phyloP scores from a whole-genome alignment of 2,797 vertebrate species.

The Oceanodroma leucorhoa region DNA sequence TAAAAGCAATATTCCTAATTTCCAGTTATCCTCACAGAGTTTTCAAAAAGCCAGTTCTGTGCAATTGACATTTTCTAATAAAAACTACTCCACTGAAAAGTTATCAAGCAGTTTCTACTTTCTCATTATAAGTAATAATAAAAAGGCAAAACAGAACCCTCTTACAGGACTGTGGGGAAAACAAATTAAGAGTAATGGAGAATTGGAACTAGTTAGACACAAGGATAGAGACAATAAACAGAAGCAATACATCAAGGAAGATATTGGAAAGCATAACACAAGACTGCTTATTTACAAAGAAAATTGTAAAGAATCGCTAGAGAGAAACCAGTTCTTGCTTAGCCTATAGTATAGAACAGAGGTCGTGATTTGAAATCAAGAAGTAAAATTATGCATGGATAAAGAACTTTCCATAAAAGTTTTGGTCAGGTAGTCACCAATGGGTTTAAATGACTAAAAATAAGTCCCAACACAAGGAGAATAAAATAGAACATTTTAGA shows the following conservation, averaged over 20 bases:
- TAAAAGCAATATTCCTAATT: slow-evolving; percentile 8
- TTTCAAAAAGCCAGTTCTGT: background rate
- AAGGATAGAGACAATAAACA: background rate
- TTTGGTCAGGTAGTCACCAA: background rate
- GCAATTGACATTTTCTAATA: background rate
- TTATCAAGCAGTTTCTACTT: background rate
- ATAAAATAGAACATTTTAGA: background rate
- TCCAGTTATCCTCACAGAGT: background rate
- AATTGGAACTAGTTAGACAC: background rate
- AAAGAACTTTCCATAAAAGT: background rate
- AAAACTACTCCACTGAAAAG: background rate
- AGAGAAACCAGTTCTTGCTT: background rate
- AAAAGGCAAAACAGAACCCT: background rate
- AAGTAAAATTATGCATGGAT: background rate
- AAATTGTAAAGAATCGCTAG: background rate
- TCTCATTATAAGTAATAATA: slow-evolving; percentile 7
- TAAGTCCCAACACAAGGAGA: background rate
- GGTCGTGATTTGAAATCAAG: background rate
- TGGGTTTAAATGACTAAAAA: background rate
- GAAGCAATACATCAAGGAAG: background rate
- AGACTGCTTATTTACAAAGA: background rate
- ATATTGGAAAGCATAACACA: background rate
- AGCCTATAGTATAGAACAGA: background rate
- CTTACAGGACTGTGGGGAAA: background rate
- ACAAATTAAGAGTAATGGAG: slow-evolving; percentile 22